Evolutionary conservation across 2,888 invertebrate species (phyloP).

Genomic region (Encarsia formosa): DNA sequence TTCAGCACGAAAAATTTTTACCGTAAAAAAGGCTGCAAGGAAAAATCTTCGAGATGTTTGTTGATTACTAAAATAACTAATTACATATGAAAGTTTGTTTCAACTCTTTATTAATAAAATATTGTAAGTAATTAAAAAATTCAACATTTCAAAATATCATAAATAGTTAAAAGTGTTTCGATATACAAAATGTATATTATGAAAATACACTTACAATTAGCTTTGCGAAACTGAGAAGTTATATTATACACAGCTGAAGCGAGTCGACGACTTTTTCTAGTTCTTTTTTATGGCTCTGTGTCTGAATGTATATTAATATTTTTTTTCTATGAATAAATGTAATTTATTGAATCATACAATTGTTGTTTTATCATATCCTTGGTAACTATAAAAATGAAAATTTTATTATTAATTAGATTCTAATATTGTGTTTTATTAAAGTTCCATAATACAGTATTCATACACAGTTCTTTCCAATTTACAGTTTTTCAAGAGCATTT

Average conservation of each 20-base stretch:
- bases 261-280: slow-evolving; percentile 30
- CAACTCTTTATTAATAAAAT: no score
- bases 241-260: slow-evolving; percentile 30
- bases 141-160: no score
- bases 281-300: slow-evolving; percentile 35
- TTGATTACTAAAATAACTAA: slow-evolving; percentile 11
- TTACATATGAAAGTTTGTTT: no score
- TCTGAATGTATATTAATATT: slow-evolving; percentile 38
- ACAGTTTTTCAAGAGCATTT: no score
- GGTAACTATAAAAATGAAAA: background rate
- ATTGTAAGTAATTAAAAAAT: no score
- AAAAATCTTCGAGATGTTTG: slow-evolving; percentile 18
- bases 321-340: slow-evolving; percentile 42
- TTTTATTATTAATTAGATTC: background rate
- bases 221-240: slow-evolving; percentile 33
- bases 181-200: slow-evolving; percentile 9
- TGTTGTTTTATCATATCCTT: background rate
- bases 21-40: slow-evolving; percentile 13
- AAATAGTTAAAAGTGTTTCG: slow-evolving; percentile 12
- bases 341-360: slow-evolving; percentile 38
- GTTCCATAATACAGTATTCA: no score
- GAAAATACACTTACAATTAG: slow-evolving; percentile 27
- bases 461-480: no score
- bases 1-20: slow-evolving; percentile 4
- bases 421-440: no score